Conservation (phyloP, 2,797 vertebrate species). For the Heterohyrax brucei region DNA sequence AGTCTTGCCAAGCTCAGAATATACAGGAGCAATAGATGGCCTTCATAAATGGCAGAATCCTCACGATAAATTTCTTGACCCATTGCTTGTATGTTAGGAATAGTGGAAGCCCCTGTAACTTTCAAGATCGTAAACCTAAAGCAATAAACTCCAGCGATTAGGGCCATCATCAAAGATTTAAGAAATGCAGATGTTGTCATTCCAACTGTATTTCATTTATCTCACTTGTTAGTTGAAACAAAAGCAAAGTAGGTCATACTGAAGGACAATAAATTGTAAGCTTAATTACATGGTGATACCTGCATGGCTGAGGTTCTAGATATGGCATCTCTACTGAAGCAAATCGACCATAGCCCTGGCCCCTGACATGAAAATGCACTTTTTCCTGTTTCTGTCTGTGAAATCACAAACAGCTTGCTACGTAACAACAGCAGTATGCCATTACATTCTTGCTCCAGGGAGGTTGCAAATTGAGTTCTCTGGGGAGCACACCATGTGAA, state of each 20-base stretch:
- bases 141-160: neutral
- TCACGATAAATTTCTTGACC: neutral
- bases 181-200: neutral
- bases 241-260: neutral
- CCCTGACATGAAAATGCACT: neutral
- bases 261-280: neutral
- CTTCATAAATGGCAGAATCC: neutral
- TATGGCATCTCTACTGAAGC: neutral
- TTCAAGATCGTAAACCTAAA: neutral
- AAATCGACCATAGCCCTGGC: neutral
- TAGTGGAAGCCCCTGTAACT: neutral
- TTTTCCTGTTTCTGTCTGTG: neutral
- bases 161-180: neutral
- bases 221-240: neutral
- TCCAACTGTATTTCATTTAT: neutral
- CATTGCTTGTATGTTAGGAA: neutral
- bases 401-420: neutral
- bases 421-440: neutral
- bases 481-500: neutral
- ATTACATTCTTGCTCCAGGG: neutral
- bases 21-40: neutral
- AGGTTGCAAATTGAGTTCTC: neutral
- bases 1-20: neutral
- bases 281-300: neutral
- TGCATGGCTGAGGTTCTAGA: neutral